Percentiles rank a stretch among this genome's conserved stretches.
These are phyloP conservation scores for Porites lobata DNA, from an alignment of 92 coral and sea anemone species.

Conservation along the genomic window DNA sequence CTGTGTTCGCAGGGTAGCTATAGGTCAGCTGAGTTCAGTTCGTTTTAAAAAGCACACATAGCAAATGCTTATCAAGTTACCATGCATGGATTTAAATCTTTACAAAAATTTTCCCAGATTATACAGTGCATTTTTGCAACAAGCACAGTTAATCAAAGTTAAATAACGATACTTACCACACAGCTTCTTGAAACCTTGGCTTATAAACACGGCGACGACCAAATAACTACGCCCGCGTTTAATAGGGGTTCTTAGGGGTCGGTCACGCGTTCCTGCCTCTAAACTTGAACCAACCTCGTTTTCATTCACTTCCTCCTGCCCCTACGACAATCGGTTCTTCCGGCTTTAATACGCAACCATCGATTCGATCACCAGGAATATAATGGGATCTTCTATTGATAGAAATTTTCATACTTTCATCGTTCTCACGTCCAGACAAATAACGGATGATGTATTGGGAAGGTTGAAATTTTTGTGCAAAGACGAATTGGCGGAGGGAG, in stretches of 20 bases:
- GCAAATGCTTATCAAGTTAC: too few relatives aligned
- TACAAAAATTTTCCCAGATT: not conserved
- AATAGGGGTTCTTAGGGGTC: not conserved
- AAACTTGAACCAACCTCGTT: not conserved
- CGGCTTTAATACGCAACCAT: not conserved
- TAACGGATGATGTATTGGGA: not conserved
- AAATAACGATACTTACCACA: constrained; percentile 11
- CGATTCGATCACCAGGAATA: not conserved
- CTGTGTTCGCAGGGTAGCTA: too few relatives aligned
- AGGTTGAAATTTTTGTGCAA: not conserved
- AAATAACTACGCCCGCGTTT: not conserved
- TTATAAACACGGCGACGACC: constrained; percentile 43
- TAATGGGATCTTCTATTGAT: not conserved
- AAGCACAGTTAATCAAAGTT: too few relatives aligned
- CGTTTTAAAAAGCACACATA: too few relatives aligned
- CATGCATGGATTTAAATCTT: too few relatives aligned
- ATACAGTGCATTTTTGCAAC: not conserved
- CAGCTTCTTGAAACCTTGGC: constrained; percentile 25
- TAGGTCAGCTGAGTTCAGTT: too few relatives aligned
- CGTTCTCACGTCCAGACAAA: not conserved
- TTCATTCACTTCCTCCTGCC: not conserved
- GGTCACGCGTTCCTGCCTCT: too few relatives aligned
- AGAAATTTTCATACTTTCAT: not conserved
- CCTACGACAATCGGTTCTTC: not conserved
- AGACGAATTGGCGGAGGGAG: constrained; percentile 1